These are phyloP conservation scores for Otocyon megalotis DNA, from an alignment of 2,113 vertebrate species.

Conservation along the genomic window DNA sequence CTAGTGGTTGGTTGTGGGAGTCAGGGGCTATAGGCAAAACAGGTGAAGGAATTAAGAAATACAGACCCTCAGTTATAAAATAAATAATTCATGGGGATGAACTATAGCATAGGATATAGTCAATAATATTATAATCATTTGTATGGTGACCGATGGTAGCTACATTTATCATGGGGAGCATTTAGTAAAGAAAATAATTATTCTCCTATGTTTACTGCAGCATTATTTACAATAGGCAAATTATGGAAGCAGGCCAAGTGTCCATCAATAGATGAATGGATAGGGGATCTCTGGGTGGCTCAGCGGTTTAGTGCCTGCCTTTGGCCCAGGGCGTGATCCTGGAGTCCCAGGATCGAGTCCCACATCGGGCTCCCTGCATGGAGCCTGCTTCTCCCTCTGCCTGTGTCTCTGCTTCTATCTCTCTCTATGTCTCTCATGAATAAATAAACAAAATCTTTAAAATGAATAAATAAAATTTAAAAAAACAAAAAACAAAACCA, in stretches of 20 bases:
- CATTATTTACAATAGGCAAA: not conserved
- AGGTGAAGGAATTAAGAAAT: not conserved
- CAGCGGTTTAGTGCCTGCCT: too few relatives aligned
- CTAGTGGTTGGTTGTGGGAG: too few relatives aligned
- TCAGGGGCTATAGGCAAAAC: too few relatives aligned
- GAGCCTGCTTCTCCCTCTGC: too few relatives aligned
- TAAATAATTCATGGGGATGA: not conserved
- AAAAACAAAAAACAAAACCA: not conserved
- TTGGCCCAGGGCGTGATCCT: too few relatives aligned
- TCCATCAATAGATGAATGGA: not conserved
- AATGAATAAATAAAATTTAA: not conserved
- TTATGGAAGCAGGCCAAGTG: not conserved
- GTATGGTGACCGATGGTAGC: not conserved
- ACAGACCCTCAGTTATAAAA: not conserved
- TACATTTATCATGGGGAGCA: not conserved
- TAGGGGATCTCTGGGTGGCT: too few relatives aligned
- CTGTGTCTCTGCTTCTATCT: too few relatives aligned
- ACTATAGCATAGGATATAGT: not conserved
- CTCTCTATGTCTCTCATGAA: too few relatives aligned
- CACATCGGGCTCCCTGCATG: too few relatives aligned
- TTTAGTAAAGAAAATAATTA: not conserved
- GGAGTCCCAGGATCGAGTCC: too few relatives aligned
- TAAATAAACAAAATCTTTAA: not conserved
- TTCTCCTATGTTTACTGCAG: not conserved
- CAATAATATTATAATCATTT: not conserved